Evolutionary conservation across 2,113 vertebrate genomes (phyloP).

Genomic region (Takifugu flavidus): DNA sequence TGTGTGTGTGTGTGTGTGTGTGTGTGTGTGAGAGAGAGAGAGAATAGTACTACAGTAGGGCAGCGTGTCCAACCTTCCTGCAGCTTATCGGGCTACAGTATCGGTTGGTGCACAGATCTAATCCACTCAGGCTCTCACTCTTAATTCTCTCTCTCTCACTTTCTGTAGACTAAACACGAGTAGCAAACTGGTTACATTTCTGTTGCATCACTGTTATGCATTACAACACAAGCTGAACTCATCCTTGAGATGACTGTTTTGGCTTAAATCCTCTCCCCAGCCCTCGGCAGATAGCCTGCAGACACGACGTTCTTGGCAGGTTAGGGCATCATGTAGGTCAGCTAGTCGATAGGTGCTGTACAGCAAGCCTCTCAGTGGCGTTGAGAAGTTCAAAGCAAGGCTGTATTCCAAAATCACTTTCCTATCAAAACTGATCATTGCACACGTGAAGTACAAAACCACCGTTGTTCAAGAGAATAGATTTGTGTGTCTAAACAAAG

Average conservation of each 20-base stretch:
- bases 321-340: slow-evolving; percentile 47
- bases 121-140: slow-evolving; percentile 54
- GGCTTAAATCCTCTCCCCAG: slow-evolving; percentile 25
- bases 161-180: slow-evolving; percentile 6
- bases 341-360: slow-evolving; percentile 23
- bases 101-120: slow-evolving; percentile 52
- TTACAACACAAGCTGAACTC: slow-evolving; percentile 35
- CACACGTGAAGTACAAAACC: slow-evolving; percentile 8
- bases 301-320: slow-evolving; percentile 23
- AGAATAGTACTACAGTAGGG: slow-evolving; percentile 48
- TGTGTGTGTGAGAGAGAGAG: slow-evolving; percentile 4
- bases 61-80: slow-evolving; percentile 36
- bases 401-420: slow-evolving; percentile 12
- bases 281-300: slow-evolving; percentile 23
- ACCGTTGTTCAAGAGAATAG: slow-evolving; percentile 4
- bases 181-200: slow-evolving; percentile 11
- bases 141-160: slow-evolving; percentile 9
- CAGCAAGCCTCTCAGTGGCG: slow-evolving; percentile 19
- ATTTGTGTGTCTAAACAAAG: slow-evolving; percentile 5
- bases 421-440: slow-evolving; percentile 18
- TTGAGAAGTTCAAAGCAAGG: slow-evolving; percentile 2
- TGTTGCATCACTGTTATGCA: slow-evolving; percentile 23
- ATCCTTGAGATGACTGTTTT: slow-evolving; percentile 39
- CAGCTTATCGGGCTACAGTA: slow-evolving; percentile 44
- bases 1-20: slow-evolving; percentile 3